These are phyloP conservation scores for Acrossocheilus fasciatus DNA, from an alignment of 2,797 vertebrate species.

Conservation along the genomic window DNA sequence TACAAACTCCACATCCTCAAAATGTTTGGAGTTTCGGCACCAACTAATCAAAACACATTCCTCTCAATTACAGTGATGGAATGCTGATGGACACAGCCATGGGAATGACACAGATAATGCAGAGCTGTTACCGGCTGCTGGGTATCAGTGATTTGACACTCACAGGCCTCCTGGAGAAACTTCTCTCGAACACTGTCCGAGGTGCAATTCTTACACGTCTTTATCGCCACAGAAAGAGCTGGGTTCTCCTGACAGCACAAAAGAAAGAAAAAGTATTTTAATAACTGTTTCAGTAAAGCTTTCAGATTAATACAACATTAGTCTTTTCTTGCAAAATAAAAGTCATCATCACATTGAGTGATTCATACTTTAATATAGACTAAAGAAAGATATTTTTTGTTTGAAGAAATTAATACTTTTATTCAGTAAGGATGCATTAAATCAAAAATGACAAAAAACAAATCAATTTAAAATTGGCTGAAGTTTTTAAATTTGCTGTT, in stretches of 20 bases:
- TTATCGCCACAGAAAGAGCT: conserved; percentile 94
- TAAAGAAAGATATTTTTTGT: neutral
- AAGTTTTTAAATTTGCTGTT: too few relatives aligned
- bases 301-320: neutral
- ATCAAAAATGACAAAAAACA: neutral
- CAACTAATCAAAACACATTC: conserved; percentile 11
- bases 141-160: conserved; percentile 70
- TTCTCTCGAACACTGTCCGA: conserved; percentile 99
- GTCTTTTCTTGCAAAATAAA: neutral
- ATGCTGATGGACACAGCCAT: neutral
- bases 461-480: neutral
- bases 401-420: neutral
- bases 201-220: conserved; percentile 98
- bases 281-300: neutral
- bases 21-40: conserved; percentile 20
- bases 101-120: conserved; percentile 6
- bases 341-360: neutral
- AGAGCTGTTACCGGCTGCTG: neutral
- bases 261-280: neutral
- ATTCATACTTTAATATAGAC: neutral
- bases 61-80: neutral
- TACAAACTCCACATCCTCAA: neutral
- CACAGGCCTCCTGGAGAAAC: conserved; percentile 97
- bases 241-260: conserved; percentile 87
- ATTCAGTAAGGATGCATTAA: neutral